Evolutionary conservation across 2,113 vertebrate species (phyloP).

Genomic region (sheep (Ovis aries)): ARS-UI_Ramb_v3.0 NC_056055.1:150379001-150379500

Average conservation of each 20-base stretch:
- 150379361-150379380: background rate
- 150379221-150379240: constrained; percentile 95
- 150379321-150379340: background rate
- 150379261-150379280: background rate
- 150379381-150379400: background rate
- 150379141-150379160: constrained; percentile 92
- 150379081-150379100: constrained; percentile 95
- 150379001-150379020: constrained; percentile 47
- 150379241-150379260: constrained; percentile 84
- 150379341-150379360: background rate
- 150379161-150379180: constrained; percentile 94
- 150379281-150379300: background rate
- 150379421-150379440: background rate
- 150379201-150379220: constrained; percentile 94
- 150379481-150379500: background rate
- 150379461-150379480: background rate
- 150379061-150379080: constrained; percentile 90
- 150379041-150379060: constrained; percentile 91
- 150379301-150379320: background rate
- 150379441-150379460: background rate
- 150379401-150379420: background rate
- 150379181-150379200: constrained; percentile 89
- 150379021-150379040: constrained; percentile 86
- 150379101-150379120: constrained; percentile 95
- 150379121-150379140: constrained; percentile 87